Conservation (phyloP, 2,797 vertebrate species). For the Bovichtus diacanthus region DNA sequence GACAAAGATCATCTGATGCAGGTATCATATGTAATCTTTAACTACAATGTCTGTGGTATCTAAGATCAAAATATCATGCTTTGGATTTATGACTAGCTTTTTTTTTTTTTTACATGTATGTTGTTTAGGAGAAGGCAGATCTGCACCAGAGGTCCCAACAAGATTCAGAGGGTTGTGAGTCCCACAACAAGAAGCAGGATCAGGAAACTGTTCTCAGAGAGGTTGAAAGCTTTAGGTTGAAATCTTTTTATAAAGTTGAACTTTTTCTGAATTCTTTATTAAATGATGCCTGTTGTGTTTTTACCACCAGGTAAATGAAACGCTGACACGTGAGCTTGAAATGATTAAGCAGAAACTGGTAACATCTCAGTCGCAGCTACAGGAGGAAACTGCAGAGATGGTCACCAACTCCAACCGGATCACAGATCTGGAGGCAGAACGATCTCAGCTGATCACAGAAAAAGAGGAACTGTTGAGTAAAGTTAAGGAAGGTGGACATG, state of each 20-base stretch:
- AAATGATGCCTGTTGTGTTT: slow-evolving; percentile 13
- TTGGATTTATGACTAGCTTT: background rate
- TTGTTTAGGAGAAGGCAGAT: slow-evolving; percentile 76
- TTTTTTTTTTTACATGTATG: background rate
- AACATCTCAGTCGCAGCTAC: slow-evolving; percentile 66
- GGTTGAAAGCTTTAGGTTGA: slow-evolving; percentile 47
- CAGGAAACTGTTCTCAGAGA: slow-evolving; percentile 70
- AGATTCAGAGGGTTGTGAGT: slow-evolving; percentile 55
- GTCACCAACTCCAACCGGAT: slow-evolving; percentile 57
- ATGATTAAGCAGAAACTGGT: slow-evolving; percentile 62
- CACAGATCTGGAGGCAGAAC: slow-evolving; percentile 72
- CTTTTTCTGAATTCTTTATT: background rate
- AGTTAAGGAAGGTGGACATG: slow-evolving; percentile 51
- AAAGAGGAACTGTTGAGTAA: slow-evolving; percentile 67
- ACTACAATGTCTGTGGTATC: background rate
- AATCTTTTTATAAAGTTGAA: background rate
- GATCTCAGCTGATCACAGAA: slow-evolving; percentile 74
- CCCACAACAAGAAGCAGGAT: slow-evolving; percentile 58
- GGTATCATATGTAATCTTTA: slow-evolving; percentile 64
- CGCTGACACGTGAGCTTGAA: slow-evolving; percentile 75
- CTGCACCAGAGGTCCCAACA: slow-evolving; percentile 63
- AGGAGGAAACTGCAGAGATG: slow-evolving; percentile 74
- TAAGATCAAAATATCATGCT: background rate
- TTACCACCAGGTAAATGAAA: slow-evolving; percentile 74
- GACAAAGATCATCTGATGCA: slow-evolving; percentile 76